Percentiles rank a stretch among this genome's conserved stretches.
Evolutionary conservation across 2,888 invertebrate genomes (phyloP).

Genomic region (Philopedon plagiatum): DNA sequence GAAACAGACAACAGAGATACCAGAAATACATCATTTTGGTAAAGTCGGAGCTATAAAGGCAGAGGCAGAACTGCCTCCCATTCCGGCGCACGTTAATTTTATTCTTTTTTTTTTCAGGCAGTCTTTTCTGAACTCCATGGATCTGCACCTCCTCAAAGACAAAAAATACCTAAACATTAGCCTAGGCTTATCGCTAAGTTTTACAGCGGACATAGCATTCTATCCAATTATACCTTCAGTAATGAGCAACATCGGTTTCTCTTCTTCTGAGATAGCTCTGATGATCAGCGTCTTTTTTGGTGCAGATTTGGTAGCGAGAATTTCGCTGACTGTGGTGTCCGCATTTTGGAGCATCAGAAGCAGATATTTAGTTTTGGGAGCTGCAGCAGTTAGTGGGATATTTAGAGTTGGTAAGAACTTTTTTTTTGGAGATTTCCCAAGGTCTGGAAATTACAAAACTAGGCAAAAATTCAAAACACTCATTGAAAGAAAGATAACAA

Average conservation of each 20-base stretch:
- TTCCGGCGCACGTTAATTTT: not conserved
- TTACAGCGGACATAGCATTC: slow-evolving; percentile 80
- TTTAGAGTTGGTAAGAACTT: slow-evolving; percentile 75
- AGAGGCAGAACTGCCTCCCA: too few species aligned
- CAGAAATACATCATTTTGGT: slow-evolving; percentile 16
- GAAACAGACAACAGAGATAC: slow-evolving; percentile 16
- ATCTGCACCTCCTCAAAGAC: slow-evolving; percentile 75
- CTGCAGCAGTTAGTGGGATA: slow-evolving; percentile 77
- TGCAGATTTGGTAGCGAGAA: slow-evolving; percentile 77
- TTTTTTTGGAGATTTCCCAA: too few species aligned
- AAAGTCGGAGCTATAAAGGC: not conserved
- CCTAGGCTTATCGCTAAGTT: slow-evolving; percentile 78
- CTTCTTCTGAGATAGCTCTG: slow-evolving; percentile 74
- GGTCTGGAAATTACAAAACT: too few species aligned
- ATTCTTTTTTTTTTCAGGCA: not conserved
- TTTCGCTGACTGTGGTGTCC: slow-evolving; percentile 76
- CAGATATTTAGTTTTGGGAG: slow-evolving; percentile 76
- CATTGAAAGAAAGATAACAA: too few species aligned
- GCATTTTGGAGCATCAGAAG: slow-evolving; percentile 75
- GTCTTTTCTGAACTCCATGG: slow-evolving; percentile 72
- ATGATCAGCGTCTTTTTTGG: slow-evolving; percentile 80
- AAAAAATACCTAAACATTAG: slow-evolving; percentile 78
- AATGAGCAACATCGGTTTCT: slow-evolving; percentile 73
- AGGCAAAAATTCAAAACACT: too few species aligned
- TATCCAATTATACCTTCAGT: slow-evolving; percentile 78